Evolutionary conservation across 2,888 invertebrate genomes (phyloP), one percentile per base, ranked within the genome.

Genomic region (Lordiphosa fenestrarum): DNA sequence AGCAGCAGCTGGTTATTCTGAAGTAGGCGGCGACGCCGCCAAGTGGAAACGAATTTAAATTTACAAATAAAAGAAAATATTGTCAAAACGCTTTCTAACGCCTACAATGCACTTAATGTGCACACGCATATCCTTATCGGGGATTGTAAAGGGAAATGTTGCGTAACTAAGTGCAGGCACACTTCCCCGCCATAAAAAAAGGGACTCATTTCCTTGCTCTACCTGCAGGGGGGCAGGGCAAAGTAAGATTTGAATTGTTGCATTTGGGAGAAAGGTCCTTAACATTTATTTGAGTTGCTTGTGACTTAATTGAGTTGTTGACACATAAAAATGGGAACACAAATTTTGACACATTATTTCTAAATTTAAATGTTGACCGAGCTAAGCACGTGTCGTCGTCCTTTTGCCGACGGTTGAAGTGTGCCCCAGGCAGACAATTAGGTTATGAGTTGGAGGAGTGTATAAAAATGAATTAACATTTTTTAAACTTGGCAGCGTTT

Each of bases 81-180:
- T 77, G 72, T 74, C 74, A 74, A 74, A 81, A 75, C 71, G 76
- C 58, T 59, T 64, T 48, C 48, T 52, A 57, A 65, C 65, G 62
- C 59, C 71, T 60, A 47, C 71, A 44, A 46, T 25, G 41, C 30
- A 46, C 48, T 35, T 39, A 23, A 53, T 44, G 23, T 50, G 42
- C 55, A 44, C 7, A 13, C 23, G 21, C 44, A 12, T 51, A 54
- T 55, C 50, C 72, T 80, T 80, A 76, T 74, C 77, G 10, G 13
- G 63, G 54, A 73, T 80, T 62, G 30, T 30, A 30, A 47, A 37
- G 25, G 66, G 73, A 84, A 84, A 80, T 80, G 80, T 77, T 75
- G 82, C 83, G 81, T 74, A 76, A 78, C 84, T 73, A 83, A 84
- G 83, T 84, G 82, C 72, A 54, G 21, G 44, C 40, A 50, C 41